Evolutionary conservation across 1,140 invertebrate species (phyloP), one percentile per base, ranked within the genome.

Genomic region (Drosophila guanche): DNA sequence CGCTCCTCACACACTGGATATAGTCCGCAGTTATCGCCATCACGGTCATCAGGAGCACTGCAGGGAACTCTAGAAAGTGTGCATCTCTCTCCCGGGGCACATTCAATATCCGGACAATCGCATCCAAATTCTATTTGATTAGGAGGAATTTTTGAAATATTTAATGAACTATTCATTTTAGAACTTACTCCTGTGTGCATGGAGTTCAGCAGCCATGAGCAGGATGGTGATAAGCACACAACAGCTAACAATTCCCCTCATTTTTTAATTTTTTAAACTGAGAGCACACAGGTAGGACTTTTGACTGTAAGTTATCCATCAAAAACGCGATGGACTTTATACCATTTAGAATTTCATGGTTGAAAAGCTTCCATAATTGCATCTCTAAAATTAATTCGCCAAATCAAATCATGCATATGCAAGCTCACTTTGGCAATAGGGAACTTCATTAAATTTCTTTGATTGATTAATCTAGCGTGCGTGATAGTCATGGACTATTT

Each of bases 41-140:
- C 45, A 0, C 12, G 58, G 7, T 74, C 60, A 27, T 86, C 65
- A 25, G 40, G 37, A 7, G 14, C 50, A 10, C 63, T 27, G 27
- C 81, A 85, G 2, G 73, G 53, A 7, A 57, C 10, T n/a, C 43
- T 50, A 7, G 61, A 29, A 0, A 85, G 14, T 0, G 54, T 20
- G 23, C 81, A 85, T 16, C 14, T 46, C 16, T 85, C 41, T 2
- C 20, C 51, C 5, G 40, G 14, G 1, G 27, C 55, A 52, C 81
- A 85, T 8, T 8, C 45, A 7, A 86, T 53, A 14, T 85, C 80
- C 6, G 45, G 57, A 41, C 81, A 85, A 29, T 65, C 65, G 0
- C 45, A 58, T 2, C 81, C 81, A 37, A 67, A 80, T 33, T 70
- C 81, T 85, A 16, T 20, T 23, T 2, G 5, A 41, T n/a, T 37